Evolutionary conservation across 2,797 vertebrate genomes (phyloP).

Genomic region (Sphenodon punctatus): DNA sequence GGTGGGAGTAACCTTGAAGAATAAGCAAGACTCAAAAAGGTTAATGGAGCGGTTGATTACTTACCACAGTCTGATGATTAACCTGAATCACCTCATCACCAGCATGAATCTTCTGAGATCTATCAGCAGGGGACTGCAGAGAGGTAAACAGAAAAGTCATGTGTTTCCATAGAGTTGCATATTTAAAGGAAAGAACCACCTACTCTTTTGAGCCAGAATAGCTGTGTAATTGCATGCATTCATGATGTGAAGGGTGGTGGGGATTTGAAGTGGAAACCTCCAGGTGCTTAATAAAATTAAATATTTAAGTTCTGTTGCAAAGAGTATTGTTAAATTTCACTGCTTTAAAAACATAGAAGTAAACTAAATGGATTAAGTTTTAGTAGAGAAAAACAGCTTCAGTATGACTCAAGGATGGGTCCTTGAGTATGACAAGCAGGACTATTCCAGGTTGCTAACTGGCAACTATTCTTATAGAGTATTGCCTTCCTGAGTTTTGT

Average conservation of each 20-base stretch:
- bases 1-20: background rate
- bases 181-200: background rate
- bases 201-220: background rate
- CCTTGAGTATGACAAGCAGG: no score
- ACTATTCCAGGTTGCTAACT: no score
- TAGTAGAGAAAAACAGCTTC: no score
- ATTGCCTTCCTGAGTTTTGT: no score
- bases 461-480: no score
- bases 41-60: slow-evolving; percentile 25
- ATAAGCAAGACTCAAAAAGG: background rate
- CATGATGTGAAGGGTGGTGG: no score
- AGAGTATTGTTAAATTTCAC: no score
- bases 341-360: background rate
- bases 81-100: slow-evolving; percentile 96
- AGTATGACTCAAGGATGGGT: no score
- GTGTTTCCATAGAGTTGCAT: background rate
- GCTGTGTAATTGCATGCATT: background rate
- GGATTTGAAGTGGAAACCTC: no score
- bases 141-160: slow-evolving; percentile 19
- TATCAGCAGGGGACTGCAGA: slow-evolving; percentile 90
- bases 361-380: no score
- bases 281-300: no score
- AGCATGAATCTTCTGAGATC: slow-evolving; percentile 92
- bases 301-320: no score
- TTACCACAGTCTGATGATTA: slow-evolving; percentile 94